Conservation (phyloP, 2,113 vertebrate species). For the Chloebia gouldiae region DNA sequence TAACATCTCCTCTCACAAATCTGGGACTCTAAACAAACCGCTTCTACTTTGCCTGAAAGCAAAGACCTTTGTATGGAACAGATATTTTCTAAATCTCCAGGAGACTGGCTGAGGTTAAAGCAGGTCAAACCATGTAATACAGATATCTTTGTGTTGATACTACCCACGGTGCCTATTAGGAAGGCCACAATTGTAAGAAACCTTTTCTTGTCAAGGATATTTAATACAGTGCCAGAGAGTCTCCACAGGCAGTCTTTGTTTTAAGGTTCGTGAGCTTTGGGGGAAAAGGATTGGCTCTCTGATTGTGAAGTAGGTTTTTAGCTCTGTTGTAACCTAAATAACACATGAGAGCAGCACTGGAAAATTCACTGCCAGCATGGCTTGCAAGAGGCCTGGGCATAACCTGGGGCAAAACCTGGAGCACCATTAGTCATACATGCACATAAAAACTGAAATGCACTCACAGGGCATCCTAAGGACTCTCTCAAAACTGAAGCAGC, state of each 20-base stretch:
- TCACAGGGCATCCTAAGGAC: neutral
- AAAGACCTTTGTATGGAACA: neutral
- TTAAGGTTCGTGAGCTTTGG: neutral
- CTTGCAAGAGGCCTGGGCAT: neutral
- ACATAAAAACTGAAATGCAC: neutral
- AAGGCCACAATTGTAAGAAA: slow-evolving; percentile 18
- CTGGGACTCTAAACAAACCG: neutral
- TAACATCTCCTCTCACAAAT: neutral
- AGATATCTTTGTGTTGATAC: slow-evolving; percentile 24
- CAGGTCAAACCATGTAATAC: slow-evolving; percentile 6
- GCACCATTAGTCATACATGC: neutral
- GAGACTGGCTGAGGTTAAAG: slow-evolving; percentile 35
- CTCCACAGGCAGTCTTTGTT: slow-evolving; percentile 47
- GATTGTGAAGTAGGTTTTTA: neutral
- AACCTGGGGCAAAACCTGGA: slow-evolving; percentile 25
- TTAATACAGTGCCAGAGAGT: slow-evolving; percentile 9
- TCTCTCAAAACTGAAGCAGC: neutral
- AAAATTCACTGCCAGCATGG: neutral
- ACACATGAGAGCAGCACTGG: neutral
- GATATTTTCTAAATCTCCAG: slow-evolving; percentile 23
- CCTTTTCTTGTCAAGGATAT: slow-evolving; percentile 6
- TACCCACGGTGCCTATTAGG: slow-evolving; percentile 12
- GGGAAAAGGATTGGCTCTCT: neutral
- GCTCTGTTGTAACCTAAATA: neutral
- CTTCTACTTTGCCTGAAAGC: neutral